A percentile compares a stretch with the other conserved stretches of the same genome.
phyloP scores from a whole-genome alignment of 2,888 invertebrate species.

The Drosophila prolongata region DNA sequence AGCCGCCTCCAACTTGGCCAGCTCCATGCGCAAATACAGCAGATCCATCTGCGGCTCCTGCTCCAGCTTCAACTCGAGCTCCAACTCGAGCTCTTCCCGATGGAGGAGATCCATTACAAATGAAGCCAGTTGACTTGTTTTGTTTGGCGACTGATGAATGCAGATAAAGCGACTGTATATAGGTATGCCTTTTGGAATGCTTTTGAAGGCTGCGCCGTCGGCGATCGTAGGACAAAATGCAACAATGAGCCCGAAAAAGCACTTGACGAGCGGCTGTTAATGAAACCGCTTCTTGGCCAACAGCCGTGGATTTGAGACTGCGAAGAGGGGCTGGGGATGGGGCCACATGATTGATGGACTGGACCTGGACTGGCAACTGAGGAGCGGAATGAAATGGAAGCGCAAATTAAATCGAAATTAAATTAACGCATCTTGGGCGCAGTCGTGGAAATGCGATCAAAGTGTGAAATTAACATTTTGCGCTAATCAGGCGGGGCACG shows the following conservation, averaged over 20 bases:
- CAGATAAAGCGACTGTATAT: constrained; percentile 64
- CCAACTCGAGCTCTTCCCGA: constrained; percentile 1
- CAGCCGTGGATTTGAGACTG: background rate
- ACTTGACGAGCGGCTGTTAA: constrained; percentile 75
- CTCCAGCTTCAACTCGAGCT: background rate
- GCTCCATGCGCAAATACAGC: constrained; percentile 4
- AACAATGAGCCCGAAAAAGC: constrained; percentile 67
- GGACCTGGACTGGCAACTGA: constrained; percentile 4
- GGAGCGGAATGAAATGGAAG: constrained; percentile 27
- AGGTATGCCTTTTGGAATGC: constrained; percentile 54
- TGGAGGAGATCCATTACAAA: constrained; percentile 68
- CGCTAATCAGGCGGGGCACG: constrained; percentile 77
- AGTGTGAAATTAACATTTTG: constrained; percentile 81
- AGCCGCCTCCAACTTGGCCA: constrained; percentile 64
- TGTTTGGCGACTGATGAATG: constrained; percentile 79
- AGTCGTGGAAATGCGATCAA: constrained; percentile 74
- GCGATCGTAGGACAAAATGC: constrained; percentile 70
- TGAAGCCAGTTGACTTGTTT: constrained; percentile 80
- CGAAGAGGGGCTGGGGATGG: background rate
- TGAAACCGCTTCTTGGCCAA: constrained; percentile 56
- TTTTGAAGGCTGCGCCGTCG: constrained; percentile 68
- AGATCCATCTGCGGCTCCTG: constrained; percentile 1
- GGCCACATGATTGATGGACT: constrained; percentile 69
- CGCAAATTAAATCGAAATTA: constrained; percentile 79
- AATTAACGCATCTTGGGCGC: constrained; percentile 69